Conservation (phyloP, 2,113 vertebrate species). For the Psettodes erumei region DNA sequence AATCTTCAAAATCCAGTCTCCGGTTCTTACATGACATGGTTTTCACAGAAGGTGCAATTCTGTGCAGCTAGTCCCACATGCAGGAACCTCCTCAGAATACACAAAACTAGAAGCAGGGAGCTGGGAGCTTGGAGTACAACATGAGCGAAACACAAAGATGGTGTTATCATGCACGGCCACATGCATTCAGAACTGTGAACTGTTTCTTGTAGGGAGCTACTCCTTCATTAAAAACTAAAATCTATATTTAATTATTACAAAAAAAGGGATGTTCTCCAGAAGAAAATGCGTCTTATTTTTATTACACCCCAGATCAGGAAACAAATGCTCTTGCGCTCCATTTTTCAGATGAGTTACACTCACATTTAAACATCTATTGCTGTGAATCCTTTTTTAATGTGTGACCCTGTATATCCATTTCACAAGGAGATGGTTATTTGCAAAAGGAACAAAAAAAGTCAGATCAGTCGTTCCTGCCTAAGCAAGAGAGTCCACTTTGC, state of each 20-base stretch:
- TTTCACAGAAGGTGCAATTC: background rate
- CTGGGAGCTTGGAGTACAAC: background rate
- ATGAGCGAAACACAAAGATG: background rate
- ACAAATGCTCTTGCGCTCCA: conserved; percentile 34
- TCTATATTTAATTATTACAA: conserved; percentile 15
- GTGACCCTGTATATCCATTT: background rate
- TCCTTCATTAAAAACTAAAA: conserved; percentile 1
- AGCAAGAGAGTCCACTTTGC: conserved; percentile 4
- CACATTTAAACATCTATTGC: conserved; percentile 30
- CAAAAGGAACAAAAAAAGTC: background rate
- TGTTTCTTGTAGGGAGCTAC: background rate
- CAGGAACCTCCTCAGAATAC: conserved; percentile 2
- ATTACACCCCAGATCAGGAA: conserved; percentile 22
- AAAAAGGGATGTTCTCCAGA: conserved; percentile 20
- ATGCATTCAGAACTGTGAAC: background rate
- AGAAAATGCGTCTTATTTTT: conserved; percentile 30
- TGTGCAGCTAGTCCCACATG: background rate
- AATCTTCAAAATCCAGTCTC: conserved; percentile 2
- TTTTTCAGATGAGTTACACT: conserved; percentile 32
- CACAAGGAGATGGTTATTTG: conserved; percentile 7
- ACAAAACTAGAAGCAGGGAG: conserved; percentile 12
- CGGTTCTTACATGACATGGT: background rate
- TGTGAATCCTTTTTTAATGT: conserved; percentile 22
- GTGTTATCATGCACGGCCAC: background rate
- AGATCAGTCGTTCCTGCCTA: conserved; percentile 10